Percentiles rank a stretch among this genome's conserved stretches.
phyloP scores from a whole-genome alignment of 92 coral and sea anemone species.

The Epizoanthus ramosus region DNA sequence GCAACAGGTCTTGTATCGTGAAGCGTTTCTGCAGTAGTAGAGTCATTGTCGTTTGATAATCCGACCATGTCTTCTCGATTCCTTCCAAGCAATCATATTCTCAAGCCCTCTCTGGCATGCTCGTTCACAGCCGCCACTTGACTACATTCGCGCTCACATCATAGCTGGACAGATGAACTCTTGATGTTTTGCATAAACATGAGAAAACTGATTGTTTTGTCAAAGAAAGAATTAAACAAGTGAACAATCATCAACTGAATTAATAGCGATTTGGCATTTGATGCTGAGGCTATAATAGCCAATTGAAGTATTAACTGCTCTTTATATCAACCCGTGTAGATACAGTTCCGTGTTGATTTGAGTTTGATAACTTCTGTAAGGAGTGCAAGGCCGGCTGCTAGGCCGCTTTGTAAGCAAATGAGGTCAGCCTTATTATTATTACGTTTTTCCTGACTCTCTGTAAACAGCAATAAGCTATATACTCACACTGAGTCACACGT shows the following conservation, averaged over 20 bases:
- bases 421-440: conserved; percentile 7
- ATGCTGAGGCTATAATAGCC: neutral
- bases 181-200: conserved; percentile 26
- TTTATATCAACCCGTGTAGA: neutral
- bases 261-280: neutral
- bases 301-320: neutral
- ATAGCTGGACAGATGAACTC: neutral
- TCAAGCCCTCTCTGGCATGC: neutral
- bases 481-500: neutral
- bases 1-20: conserved; percentile 50
- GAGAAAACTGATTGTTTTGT: conserved; percentile 23
- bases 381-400: neutral
- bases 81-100: neutral
- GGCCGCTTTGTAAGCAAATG: neutral
- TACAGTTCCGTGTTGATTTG: neutral
- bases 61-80: conserved; percentile 13
- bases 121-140: neutral
- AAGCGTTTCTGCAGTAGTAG: neutral
- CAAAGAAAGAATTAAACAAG: neutral
- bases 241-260: conserved; percentile 11
- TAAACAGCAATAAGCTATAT: conserved; percentile 25
- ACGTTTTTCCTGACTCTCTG: neutral
- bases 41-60: neutral
- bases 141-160: too few species aligned
- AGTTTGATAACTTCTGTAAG: neutral